These are phyloP conservation scores for Sphaeridia pumilis DNA, from an alignment of 2,888 invertebrate species.

Conservation along the genomic window DNA sequence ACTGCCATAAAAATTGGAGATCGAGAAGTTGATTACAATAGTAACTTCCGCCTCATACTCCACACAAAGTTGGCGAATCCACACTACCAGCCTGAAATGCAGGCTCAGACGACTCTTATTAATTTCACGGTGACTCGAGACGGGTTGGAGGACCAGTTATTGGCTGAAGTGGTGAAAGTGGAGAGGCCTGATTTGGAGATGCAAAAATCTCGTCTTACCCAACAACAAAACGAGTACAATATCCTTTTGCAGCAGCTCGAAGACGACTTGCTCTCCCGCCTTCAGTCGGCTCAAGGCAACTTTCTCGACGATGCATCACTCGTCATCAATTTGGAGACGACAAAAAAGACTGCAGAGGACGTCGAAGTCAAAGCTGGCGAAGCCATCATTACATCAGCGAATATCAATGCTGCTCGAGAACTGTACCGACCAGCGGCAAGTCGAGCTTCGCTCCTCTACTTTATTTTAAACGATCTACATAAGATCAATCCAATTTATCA, in stretches of 20 bases:
- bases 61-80: slow-evolving; percentile 95
- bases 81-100: slow-evolving; percentile 97
- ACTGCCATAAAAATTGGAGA: slow-evolving; percentile 87
- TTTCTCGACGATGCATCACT: slow-evolving; percentile 87
- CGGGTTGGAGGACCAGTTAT: slow-evolving; percentile 85
- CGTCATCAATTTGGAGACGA: slow-evolving; percentile 91
- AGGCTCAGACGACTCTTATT: slow-evolving; percentile 91
- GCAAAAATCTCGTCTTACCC: slow-evolving; percentile 82
- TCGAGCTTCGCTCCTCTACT: slow-evolving; percentile 83
- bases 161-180: slow-evolving; percentile 95
- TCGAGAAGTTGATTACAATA: slow-evolving; percentile 89
- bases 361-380: slow-evolving; percentile 86
- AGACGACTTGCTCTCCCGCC: slow-evolving; percentile 76
- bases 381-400: slow-evolving; percentile 77
- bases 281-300: slow-evolving; percentile 87
- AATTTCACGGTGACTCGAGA: slow-evolving; percentile 95
- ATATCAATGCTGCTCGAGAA: slow-evolving; percentile 77
- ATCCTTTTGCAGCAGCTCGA: slow-evolving; percentile 85
- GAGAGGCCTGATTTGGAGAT: slow-evolving; percentile 93
- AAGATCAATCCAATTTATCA: slow-evolving; percentile 95
- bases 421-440: slow-evolving; percentile 84
- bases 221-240: slow-evolving; percentile 94
- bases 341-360: slow-evolving; percentile 89
- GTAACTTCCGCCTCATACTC: slow-evolving; percentile 70
- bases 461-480: slow-evolving; percentile 87